Base-by-base conservation (phyloP, 2,797 vertebrate species). In the Atherinosoma microstoma region DNA sequence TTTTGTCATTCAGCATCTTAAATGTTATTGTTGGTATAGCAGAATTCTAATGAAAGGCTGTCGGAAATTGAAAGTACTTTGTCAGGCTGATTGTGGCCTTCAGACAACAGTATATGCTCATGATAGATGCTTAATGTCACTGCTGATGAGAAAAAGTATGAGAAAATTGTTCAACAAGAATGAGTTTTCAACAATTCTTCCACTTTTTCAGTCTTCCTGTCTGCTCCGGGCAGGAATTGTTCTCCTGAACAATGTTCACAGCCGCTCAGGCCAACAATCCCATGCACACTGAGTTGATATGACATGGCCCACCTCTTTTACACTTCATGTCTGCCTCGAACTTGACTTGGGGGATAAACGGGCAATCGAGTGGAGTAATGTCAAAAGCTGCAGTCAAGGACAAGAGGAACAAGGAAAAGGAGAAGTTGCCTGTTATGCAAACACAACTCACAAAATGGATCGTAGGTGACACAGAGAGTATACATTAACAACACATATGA, bases 341-440 rank as follows among this genome's bases (percentile, higher is more conserved):
- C 86, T 92, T 92, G 91, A 92, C 90, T 93, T 72, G 83, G 42
- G 80, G 89, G 82, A 83, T 90, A 89, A 91, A 92, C 87, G 83
- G 78, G 81, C 88, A 87, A 85, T 86, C 74, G 83, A 87, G 86
- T 87, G 85, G 77, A 88, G 89, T 91, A 87, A 89, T 86, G 90
- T 91, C 86, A 91, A 91, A 89, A 86, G 87, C 88, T 84, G 68
- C 83, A 89, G 84, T 87, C 79, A 85, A 86, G 73, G 84, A 75
- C 75, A 63, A 30, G 60, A 16, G 16, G 18, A 51, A 27, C 54
- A 53, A 12, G 29, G 57, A 34, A 24, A 24, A 64, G 29, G 70
- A 20, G 38, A 49, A 40, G 73, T 77, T 79, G 60, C 45, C 64
- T 78, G 80, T 67, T 74, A 70, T 66, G 75, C 64, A 87, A 80